Conservation (phyloP, 2,888 invertebrate species). For the Anagyrus pseudococci region DNA sequence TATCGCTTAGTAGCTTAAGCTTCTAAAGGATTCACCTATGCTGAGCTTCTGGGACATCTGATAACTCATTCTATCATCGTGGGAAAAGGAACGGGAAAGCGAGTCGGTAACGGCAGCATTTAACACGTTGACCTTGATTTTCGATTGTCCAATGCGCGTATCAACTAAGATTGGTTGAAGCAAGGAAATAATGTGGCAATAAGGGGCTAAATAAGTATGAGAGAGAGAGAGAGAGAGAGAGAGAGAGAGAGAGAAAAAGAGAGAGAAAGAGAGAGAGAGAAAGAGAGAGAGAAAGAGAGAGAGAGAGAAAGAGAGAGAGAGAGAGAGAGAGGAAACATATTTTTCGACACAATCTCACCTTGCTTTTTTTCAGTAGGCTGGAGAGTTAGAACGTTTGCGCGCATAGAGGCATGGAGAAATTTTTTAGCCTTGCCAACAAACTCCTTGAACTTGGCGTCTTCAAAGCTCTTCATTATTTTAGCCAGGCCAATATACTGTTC, state of each 20-base stretch:
- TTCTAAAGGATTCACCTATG: conserved; percentile 13
- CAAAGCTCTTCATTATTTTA: conserved; percentile 77
- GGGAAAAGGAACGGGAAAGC: conserved; percentile 4
- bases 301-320: too few species aligned
- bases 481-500: conserved; percentile 79
- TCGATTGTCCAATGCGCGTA: not conserved
- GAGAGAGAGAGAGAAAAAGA: too few species aligned
- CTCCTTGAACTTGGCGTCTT: conserved; percentile 74
- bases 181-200: too few species aligned
- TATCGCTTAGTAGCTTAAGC: too few species aligned
- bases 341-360: not conserved
- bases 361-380: conserved; percentile 52
- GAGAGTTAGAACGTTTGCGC: conserved; percentile 72
- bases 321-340: too few species aligned
- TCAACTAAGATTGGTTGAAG: conserved; percentile 14
- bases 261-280: too few species aligned
- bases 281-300: too few species aligned
- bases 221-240: too few species aligned
- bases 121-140: conserved; percentile 14
- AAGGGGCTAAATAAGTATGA: too few species aligned
- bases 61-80: not conserved
- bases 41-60: conserved; percentile 2
- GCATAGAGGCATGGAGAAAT: conserved; percentile 73
- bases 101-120: conserved; percentile 12
- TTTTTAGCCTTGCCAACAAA: conserved; percentile 73